phyloP scores from a whole-genome alignment of 2,797 vertebrate genomes.

The Paratrypauchen microcephalus region DNA sequence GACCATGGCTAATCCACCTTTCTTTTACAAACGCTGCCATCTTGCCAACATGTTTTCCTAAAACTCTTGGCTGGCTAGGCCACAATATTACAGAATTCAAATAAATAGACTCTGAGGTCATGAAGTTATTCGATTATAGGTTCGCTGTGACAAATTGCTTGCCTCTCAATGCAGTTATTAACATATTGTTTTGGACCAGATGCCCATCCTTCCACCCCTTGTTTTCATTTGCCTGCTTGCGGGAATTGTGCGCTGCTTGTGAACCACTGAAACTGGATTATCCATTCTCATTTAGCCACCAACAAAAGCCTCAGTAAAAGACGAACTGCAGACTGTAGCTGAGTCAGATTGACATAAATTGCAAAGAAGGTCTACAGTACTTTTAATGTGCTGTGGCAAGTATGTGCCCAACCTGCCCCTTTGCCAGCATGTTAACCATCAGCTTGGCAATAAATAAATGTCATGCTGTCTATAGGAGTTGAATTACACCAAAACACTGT shows the following conservation, averaged over 20 bases:
- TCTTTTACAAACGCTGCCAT: neutral
- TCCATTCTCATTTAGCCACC: neutral
- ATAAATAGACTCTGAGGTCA: neutral
- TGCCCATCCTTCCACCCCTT: neutral
- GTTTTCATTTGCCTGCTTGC: neutral
- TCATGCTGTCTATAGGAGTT: neutral
- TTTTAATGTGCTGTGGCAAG: neutral
- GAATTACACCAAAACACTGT: constrained; percentile 1
- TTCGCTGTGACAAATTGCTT: neutral
- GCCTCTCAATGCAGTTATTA: neutral
- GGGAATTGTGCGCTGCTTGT: neutral
- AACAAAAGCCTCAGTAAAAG: neutral
- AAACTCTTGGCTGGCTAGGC: neutral
- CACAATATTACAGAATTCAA: neutral
- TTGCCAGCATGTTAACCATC: neutral
- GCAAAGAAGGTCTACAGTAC: neutral
- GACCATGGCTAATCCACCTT: neutral
- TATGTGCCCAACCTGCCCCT: no score
- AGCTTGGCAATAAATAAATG: neutral
- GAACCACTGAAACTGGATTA: constrained; percentile 1
- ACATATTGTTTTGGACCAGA: constrained; percentile 2
- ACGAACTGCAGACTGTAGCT: neutral
- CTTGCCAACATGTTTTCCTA: neutral
- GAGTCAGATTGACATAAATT: constrained; percentile 26
- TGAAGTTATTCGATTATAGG: neutral